Percentiles rank a stretch among this genome's conserved stretches.
Evolutionary conservation across 2,113 vertebrate genomes (phyloP).

Genomic region (Cygnus atratus): DNA sequence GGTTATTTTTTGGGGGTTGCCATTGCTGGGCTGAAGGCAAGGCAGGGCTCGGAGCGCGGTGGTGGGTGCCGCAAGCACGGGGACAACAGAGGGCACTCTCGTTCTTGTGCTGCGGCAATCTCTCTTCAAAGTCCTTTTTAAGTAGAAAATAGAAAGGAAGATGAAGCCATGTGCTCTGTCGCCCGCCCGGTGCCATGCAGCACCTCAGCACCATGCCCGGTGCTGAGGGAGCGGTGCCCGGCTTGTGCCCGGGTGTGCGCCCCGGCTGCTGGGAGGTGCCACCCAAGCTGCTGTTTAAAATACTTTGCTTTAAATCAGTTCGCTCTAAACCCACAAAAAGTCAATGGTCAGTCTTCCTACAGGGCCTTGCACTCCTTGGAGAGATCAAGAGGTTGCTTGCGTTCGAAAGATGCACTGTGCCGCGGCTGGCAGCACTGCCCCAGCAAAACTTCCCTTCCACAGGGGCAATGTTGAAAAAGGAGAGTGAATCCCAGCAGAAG

Average conservation of each 20-base stretch:
- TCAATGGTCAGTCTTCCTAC: accelerated
- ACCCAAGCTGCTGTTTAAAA: background rate
- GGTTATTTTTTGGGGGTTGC: accelerated
- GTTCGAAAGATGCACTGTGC: background rate
- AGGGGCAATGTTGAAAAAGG: background rate
- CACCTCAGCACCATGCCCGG: too few species aligned
- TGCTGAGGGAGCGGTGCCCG: background rate
- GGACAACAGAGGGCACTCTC: slow-evolving; percentile 20
- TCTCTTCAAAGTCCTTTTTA: background rate
- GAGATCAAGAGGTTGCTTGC: background rate
- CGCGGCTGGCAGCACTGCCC: background rate
- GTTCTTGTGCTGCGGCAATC: background rate
- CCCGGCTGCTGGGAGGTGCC: accelerated
- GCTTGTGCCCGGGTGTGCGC: too few species aligned
- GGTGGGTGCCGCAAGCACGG: background rate
- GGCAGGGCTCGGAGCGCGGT: background rate
- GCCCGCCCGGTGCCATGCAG: background rate
- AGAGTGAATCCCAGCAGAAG: background rate
- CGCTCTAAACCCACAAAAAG: background rate
- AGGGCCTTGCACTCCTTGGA: background rate
- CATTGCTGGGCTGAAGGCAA: background rate
- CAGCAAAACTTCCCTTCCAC: background rate
- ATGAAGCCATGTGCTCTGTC: background rate
- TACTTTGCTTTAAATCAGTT: background rate
- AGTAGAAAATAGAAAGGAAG: background rate